Base-by-base conservation (phyloP, 2,113 vertebrate genomes). In the Thomomys bottae region DNA sequence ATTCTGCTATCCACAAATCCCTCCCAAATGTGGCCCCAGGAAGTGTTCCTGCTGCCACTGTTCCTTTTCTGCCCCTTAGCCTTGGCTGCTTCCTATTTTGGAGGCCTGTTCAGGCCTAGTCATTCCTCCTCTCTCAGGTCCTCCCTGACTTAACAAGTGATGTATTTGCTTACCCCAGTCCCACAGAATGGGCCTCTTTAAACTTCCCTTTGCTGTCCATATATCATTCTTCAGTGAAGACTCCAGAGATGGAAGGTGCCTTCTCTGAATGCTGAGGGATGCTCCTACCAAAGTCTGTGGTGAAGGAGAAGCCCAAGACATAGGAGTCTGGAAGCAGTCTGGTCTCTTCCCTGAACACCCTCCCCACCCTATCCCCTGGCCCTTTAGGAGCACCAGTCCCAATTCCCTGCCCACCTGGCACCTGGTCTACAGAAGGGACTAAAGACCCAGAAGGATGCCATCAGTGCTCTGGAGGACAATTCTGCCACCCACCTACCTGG, bases 351-450 rank as follows among this genome's bases (percentile, higher is more conserved):
- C 23, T 63, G 34, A 34, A 4, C 49, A 28, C 54, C 32, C 20
- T 45, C 45, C 45, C 45, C 45, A 45, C 45, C 45, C 45, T 11
- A 45, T 11, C 11, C 45, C 45, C 11, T 76, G 67, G 40, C 70
- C 73, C 90, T 87, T 11, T 70, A 99, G 99, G 99, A 70, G 95
- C 98, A 28, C 88, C 75, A 0, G 85, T 90, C 61, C 98, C 99
- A 0, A 3, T 97, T 59, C 94, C 79, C 9, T 99, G 99, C 85
- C 98, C 98, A 28, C 63, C 94, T 84, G 99, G 99, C 81, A 99
- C 98, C 0, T 99, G 98, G 98, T 97, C 98, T 26, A 97, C 97
- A 92, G 98, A 98, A 88, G 99, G 98, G 18, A 94, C 97, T 8
- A 94, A 80, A 57, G 96, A 67, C 3, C 94, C 91, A 63, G 94